Conservation (phyloP, 2,888 invertebrate species). For the Phengaris arion region DNA sequence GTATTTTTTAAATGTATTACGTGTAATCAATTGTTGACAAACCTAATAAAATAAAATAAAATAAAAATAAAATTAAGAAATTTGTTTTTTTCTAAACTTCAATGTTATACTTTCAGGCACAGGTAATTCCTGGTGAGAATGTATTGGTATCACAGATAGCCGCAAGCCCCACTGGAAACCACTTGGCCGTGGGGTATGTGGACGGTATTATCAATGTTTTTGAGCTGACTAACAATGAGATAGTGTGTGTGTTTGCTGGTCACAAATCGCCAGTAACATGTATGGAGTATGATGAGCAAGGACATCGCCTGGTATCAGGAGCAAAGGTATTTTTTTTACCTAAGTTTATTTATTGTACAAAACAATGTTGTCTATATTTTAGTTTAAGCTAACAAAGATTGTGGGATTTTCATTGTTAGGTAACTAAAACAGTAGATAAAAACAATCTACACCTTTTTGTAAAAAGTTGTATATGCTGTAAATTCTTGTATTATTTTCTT, state of each 20-base stretch:
- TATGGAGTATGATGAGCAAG: conserved; percentile 89
- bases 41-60: too few relatives aligned
- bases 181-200: conserved; percentile 93
- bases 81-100: background rate
- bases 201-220: conserved; percentile 94
- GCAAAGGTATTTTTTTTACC: conserved; percentile 84
- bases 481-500: too few relatives aligned
- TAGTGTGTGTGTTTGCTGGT: conserved; percentile 87
- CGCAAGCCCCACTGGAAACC: conserved; percentile 86
- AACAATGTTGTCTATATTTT: too few relatives aligned
- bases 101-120: conserved; percentile 74
- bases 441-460: too few relatives aligned
- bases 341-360: too few relatives aligned
- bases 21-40: too few relatives aligned
- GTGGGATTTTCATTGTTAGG: too few relatives aligned
- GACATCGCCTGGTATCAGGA: conserved; percentile 93
- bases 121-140: conserved; percentile 89
- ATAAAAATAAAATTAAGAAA: too few relatives aligned
- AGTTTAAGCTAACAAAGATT: too few relatives aligned
- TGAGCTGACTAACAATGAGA: conserved; percentile 86
- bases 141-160: conserved; percentile 87
- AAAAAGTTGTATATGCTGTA: background rate
- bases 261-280: conserved; percentile 92
- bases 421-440: too few relatives aligned
- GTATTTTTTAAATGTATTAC: too few relatives aligned